A percentile compares a stretch with the other conserved stretches of the same genome.
Evolutionary conservation across 2,888 invertebrate genomes (phyloP).

Genomic region (Spisula subtruncata): DNA sequence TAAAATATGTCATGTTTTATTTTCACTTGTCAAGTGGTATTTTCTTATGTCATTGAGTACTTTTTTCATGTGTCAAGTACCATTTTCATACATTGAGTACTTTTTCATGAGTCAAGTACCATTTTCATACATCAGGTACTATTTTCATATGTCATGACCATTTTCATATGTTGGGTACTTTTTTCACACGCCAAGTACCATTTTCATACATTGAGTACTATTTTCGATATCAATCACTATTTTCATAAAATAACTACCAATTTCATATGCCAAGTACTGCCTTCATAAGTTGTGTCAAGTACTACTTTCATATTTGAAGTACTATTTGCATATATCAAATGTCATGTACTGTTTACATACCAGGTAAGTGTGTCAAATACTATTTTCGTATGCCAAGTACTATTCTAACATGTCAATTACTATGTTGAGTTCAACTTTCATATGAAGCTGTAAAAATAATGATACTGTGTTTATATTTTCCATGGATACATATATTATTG

Average conservation of each 20-base stretch:
- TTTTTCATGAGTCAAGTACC: background rate
- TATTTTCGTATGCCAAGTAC: no score
- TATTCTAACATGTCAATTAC: no score
- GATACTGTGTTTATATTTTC: no score
- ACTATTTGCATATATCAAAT: background rate
- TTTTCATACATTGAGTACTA: no score
- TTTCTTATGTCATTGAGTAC: background rate
- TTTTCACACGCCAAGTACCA: no score
- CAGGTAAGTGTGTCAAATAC: no score
- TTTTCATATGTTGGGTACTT: no score
- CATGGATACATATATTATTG: no score
- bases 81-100: background rate
- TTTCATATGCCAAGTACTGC: background rate
- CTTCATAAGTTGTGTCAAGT: background rate
- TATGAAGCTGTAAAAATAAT: no score
- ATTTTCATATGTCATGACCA: background rate
- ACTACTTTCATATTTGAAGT: background rate
- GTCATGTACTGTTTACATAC: no score
- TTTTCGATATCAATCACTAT: no score
- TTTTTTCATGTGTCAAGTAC: background rate
- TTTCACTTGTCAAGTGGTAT: conserved; percentile 3
- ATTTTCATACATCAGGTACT: background rate
- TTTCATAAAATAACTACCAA: background rate
- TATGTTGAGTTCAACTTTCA: background rate
- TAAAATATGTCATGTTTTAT: conserved; percentile 23